These are phyloP conservation scores for Bryconaethiops microstoma DNA, from an alignment of 2,797 vertebrate species.

Conservation along the genomic window DNA sequence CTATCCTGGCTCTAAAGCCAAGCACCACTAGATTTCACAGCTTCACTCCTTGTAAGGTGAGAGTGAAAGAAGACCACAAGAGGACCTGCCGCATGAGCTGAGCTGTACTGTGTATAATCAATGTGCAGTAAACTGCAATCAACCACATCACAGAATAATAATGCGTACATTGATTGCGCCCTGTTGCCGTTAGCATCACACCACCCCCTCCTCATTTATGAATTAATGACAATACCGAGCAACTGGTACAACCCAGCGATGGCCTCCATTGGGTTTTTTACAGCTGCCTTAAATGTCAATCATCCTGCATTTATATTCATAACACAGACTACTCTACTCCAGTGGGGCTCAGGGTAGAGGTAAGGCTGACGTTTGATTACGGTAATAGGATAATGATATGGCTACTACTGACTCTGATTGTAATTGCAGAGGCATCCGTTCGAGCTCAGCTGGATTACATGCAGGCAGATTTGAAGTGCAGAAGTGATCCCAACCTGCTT, in stretches of 20 bases:
- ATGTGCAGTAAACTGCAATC: conserved; percentile 14
- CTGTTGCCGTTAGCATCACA: background rate
- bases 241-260: background rate
- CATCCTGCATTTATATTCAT: conserved; percentile 8
- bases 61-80: conserved; percentile 3
- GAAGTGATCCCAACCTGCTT: background rate
- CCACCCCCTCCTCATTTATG: background rate
- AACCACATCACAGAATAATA: background rate
- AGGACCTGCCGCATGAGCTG: background rate
- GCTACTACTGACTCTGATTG: conserved; percentile 32
- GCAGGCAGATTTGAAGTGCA: background rate
- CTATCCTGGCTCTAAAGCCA: conserved; percentile 7
- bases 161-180: conserved; percentile 18
- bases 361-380: conserved; percentile 33
- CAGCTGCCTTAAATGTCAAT: conserved; percentile 9
- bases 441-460: conserved; percentile 18
- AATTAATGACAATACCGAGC: background rate
- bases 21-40: conserved; percentile 17
- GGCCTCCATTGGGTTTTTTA: background rate
- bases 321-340: conserved; percentile 7
- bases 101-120: conserved; percentile 17
- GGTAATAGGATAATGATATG: conserved; percentile 37
- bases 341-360: conserved; percentile 13
- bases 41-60: conserved; percentile 10
- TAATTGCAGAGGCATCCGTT: conserved; percentile 43